Percentiles rank a stretch among this genome's conserved stretches.
These are phyloP conservation scores for Aspiorhynchus laticeps DNA, from an alignment of 2,113 vertebrate species.

Conservation along the genomic window DNA sequence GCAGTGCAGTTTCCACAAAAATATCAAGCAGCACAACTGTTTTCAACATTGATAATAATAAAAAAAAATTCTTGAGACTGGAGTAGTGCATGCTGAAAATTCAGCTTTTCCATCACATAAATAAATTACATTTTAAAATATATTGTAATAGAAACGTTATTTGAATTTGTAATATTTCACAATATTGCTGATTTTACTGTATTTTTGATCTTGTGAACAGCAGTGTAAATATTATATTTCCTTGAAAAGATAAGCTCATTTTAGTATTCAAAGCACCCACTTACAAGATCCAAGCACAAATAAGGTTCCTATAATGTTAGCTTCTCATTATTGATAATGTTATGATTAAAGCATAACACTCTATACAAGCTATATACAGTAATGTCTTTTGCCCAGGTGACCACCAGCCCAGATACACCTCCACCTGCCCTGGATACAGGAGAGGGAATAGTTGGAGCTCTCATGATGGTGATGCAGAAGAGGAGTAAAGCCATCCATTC, in stretches of 20 bases:
- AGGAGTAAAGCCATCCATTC: constrained; percentile 90
- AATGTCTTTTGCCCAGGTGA: constrained; percentile 62
- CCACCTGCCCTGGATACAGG: constrained; percentile 59
- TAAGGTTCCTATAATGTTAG: neutral
- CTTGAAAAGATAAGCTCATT: neutral
- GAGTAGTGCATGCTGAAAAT: neutral
- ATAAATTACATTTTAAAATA: too few species aligned
- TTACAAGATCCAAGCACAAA: neutral
- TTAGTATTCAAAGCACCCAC: neutral
- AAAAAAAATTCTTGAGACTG: neutral
- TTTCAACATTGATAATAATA: neutral
- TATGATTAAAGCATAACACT: neutral
- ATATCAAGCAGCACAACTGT: neutral
- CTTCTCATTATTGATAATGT: neutral
- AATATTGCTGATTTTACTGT: too few species aligned
- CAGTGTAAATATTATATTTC: neutral
- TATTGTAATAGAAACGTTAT: too few species aligned
- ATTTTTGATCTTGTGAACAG: neutral
- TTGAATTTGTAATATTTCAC: too few species aligned
- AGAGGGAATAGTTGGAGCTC: constrained; percentile 87
- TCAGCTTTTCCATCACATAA: neutral
- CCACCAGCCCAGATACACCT: constrained; percentile 63
- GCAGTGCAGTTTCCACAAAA: neutral
- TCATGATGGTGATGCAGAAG: constrained; percentile 94
- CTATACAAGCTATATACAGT: neutral